phyloP scores from a whole-genome alignment of 2,797 vertebrate species.

The Coranthus polyacanthus region DNA sequence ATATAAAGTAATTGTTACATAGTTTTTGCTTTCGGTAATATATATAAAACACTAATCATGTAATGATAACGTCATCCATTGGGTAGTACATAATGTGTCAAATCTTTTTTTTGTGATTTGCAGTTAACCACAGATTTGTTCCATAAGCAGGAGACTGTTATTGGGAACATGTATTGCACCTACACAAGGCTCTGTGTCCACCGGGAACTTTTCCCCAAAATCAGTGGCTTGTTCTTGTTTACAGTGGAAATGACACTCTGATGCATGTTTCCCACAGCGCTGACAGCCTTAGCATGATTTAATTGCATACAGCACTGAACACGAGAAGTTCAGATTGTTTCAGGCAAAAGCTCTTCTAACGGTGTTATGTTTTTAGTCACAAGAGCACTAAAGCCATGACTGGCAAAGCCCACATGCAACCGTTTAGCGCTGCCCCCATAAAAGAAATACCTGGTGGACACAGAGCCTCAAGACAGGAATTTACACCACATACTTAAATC shows the following conservation, averaged over 20 bases:
- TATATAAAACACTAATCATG: conserved; percentile 57
- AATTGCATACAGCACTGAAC: conserved; percentile 29
- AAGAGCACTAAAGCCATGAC: conserved; percentile 18
- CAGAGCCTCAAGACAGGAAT: conserved; percentile 44
- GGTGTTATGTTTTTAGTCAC: background rate
- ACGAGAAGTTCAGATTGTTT: conserved; percentile 21
- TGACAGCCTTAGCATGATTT: conserved; percentile 52
- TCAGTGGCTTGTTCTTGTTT: conserved; percentile 35
- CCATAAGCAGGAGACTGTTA: conserved; percentile 43
- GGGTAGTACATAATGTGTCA: conserved; percentile 49
- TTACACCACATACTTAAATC: conserved; percentile 37
- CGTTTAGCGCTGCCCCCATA: conserved; percentile 24
- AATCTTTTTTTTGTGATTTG: conserved; percentile 25
- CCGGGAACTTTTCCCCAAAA: conserved; percentile 12
- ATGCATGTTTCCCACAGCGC: conserved; percentile 57
- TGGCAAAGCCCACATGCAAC: conserved; percentile 7
- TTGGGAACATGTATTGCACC: conserved; percentile 38
- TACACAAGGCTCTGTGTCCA: conserved; percentile 55
- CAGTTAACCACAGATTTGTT: conserved; percentile 34
- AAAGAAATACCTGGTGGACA: conserved; percentile 52
- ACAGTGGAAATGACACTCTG: conserved; percentile 40
- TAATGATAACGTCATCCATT: conserved; percentile 59
- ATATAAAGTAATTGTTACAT: conserved; percentile 54
- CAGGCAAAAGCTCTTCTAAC: conserved; percentile 17
- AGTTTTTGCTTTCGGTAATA: conserved; percentile 68